These are phyloP conservation scores for Pristionchus pacificus DNA, from an alignment of 1,140 invertebrate species.

Conservation along the genomic window DNA sequence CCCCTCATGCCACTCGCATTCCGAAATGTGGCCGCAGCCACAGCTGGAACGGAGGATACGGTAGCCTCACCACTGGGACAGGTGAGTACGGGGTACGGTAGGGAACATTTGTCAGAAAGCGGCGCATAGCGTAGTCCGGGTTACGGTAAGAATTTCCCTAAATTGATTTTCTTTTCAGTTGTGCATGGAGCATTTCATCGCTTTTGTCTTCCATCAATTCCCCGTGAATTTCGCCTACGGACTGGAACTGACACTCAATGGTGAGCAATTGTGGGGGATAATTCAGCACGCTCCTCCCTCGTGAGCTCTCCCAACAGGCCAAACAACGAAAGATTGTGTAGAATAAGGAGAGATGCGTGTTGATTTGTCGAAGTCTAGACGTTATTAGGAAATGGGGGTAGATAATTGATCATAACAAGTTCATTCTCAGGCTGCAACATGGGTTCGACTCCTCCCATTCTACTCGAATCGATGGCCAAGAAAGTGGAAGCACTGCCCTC, in stretches of 20 bases:
- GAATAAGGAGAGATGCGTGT: too few species aligned
- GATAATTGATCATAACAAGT: too few species aligned
- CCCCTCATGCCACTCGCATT: constrained; percentile 28
- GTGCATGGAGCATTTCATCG: constrained; percentile 19
- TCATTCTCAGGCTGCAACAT: background rate
- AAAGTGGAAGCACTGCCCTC: background rate
- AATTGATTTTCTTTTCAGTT: background rate
- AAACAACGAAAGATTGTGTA: too few species aligned
- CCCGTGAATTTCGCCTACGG: constrained; percentile 22
- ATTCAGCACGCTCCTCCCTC: too few species aligned
- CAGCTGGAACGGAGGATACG: background rate
- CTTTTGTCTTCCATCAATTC: constrained; percentile 32
- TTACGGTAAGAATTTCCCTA: too few species aligned
- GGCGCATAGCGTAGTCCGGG: too few species aligned
- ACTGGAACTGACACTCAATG: constrained; percentile 24
- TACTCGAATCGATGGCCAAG: background rate
- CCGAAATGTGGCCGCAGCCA: background rate
- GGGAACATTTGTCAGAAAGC: too few species aligned
- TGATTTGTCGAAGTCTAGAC: too few species aligned
- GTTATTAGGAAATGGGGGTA: too few species aligned
- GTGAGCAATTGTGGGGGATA: too few species aligned
- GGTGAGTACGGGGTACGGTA: background rate
- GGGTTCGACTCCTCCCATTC: background rate
- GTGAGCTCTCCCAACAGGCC: too few species aligned
- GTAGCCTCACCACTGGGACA: background rate